These are phyloP conservation scores for Pseudoatta argentina DNA, from an alignment of 1,140 invertebrate species.

Conservation along the genomic window DNA sequence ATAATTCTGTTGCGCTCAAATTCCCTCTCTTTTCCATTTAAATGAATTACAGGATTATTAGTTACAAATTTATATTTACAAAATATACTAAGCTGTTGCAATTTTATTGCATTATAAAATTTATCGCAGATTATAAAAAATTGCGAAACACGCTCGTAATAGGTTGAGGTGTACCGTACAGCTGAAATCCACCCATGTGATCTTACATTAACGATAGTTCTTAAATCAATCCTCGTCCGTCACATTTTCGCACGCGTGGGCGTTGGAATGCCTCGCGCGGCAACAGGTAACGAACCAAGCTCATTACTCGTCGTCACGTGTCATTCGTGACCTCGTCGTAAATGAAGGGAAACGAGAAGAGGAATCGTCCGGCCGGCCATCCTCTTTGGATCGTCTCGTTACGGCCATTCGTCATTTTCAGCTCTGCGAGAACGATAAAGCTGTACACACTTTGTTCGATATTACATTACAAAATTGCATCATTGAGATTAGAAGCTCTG, in stretches of 20 bases:
- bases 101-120: background rate
- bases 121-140: background rate
- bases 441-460: constrained; percentile 17
- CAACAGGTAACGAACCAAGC: constrained; percentile 74
- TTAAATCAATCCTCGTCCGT: constrained; percentile 71
- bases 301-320: constrained; percentile 75
- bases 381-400: constrained; percentile 65
- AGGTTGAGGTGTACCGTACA: background rate
- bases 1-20: background rate
- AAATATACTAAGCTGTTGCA: background rate
- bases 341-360: constrained; percentile 71
- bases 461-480: constrained; percentile 21
- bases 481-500: constrained; percentile 14
- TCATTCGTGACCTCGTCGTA: constrained; percentile 68
- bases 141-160: background rate
- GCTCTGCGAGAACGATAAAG: constrained; percentile 65
- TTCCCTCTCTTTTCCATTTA: background rate
- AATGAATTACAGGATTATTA: background rate
- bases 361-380: constrained; percentile 62
- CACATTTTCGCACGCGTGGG: constrained; percentile 66
- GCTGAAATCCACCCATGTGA: constrained; percentile 4
- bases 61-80: too few relatives aligned
- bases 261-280: constrained; percentile 69
- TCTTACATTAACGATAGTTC: constrained; percentile 58
- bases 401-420: constrained; percentile 77